Base-by-base conservation (phyloP, 2,113 vertebrate species). In the Phaethornis superciliosus region DNA sequence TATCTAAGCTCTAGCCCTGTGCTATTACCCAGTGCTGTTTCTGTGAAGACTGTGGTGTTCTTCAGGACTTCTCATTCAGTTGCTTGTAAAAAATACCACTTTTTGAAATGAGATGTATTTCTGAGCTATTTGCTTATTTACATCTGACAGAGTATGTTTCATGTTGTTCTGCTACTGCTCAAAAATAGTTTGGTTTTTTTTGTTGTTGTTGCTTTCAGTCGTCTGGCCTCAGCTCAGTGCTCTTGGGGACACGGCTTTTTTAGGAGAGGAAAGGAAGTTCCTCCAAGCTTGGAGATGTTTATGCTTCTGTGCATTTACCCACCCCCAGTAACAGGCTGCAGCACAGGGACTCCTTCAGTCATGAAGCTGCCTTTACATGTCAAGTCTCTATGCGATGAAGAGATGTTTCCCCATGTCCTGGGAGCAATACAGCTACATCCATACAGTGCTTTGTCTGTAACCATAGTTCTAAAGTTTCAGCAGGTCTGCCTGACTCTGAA, bases 341-440 rank as follows among this genome's bases (percentile, higher is more conserved):
- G 37, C 0, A 0, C 6, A 64, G 46, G 32, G 49, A 47, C 17
- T 60, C 23, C 49, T 60, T 68, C 49, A 65, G 54, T 8, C 20
- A 6, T n/a, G 70, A 54, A 71, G 47, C 24, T 72, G 49, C 32
- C 19, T 23, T 28, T 30, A 16, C 3, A 4, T 28, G 15, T 49
- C 33, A n/a, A 16, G 24, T 23, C 23, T 37, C 35, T 30, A 16
- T 33, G 33, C 46, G 51, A 15, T 40, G 28, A 70, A 40, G 30
- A 70, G 24, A 32, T 67, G 16, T 49, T 81, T 44, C 14, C 14
- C n/a, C 27, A 20, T 0, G 1, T 70, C 27, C 55, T 59, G n/a
- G 15, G 56, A 91, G 33, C 30, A 49, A 20, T 33, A 26, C 20
- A 44, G 21, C 26, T 12, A 7, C 1, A 2, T 32, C 37, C 15